Evolutionary conservation across 2,888 invertebrate genomes (phyloP).

Genomic region (Scelioninae gen. 1): DNA sequence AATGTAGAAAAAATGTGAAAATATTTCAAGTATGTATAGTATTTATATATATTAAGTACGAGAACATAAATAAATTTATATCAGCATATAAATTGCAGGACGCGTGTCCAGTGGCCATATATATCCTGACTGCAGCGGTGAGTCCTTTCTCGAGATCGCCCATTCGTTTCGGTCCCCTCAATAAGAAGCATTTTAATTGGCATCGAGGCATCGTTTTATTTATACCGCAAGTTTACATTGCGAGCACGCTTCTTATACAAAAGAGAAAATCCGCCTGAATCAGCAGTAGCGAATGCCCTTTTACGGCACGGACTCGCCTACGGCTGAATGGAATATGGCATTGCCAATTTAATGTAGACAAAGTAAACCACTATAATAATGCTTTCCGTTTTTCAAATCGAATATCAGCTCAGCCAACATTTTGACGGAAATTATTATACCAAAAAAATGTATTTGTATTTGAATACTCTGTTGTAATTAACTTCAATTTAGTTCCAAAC

Average conservation of each 20-base stretch:
- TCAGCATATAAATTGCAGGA: conserved; percentile 23
- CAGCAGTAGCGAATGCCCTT: conserved; percentile 58
- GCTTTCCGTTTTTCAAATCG: conserved; percentile 36
- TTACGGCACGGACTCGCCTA: conserved; percentile 55
- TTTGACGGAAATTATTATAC: conserved; percentile 21
- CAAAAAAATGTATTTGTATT: background rate
- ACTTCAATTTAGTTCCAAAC: too few species aligned
- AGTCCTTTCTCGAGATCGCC: conserved; percentile 58
- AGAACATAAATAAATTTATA: conserved; percentile 28
- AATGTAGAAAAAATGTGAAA: too few species aligned
- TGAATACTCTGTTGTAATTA: too few species aligned
- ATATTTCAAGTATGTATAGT: too few species aligned
- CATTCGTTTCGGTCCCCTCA: conserved; percentile 74
- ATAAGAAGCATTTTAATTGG: conserved; percentile 83
- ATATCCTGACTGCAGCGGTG: conserved; percentile 34
- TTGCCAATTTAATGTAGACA: conserved; percentile 46
- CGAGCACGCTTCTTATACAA: conserved; percentile 61
- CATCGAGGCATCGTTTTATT: conserved; percentile 71
- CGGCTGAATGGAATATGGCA: conserved; percentile 46
- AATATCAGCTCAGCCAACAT: conserved; percentile 30
- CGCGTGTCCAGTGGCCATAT: conserved; percentile 22
- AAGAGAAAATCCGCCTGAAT: conserved; percentile 50
- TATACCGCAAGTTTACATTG: conserved; percentile 58
- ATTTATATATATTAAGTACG: too few species aligned
- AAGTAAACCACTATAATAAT: conserved; percentile 53